Conservation (phyloP, 2,797 vertebrate species). For the Poecilia wingei region DNA sequence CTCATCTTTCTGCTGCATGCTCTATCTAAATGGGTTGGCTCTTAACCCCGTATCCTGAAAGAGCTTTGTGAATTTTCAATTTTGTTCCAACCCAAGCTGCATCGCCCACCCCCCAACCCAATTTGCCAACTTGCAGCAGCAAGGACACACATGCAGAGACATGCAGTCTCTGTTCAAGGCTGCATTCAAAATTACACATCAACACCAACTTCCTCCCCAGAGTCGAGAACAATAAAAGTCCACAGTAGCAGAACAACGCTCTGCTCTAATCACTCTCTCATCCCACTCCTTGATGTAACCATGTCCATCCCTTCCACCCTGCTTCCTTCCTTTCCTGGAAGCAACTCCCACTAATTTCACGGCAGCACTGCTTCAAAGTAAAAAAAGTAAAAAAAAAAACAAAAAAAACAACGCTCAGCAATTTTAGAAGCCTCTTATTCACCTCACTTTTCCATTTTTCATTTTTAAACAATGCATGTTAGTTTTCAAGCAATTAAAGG, state of each 20-base stretch:
- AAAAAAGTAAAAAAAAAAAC: conserved; percentile 25
- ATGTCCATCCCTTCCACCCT: conserved; percentile 27
- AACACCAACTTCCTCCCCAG: conserved; percentile 55
- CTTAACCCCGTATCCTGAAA: conserved; percentile 71
- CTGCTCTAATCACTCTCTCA: conserved; percentile 63
- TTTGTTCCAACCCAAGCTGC: conserved; percentile 50
- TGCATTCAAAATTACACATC: conserved; percentile 61
- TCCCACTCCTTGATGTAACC: conserved; percentile 55
- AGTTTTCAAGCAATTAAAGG: conserved; percentile 6
- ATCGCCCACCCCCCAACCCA: conserved; percentile 15
- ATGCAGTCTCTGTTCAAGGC: conserved; percentile 65
- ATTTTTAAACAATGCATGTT: background rate
- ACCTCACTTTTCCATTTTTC: background rate
- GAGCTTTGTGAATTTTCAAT: conserved; percentile 73
- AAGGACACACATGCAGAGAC: conserved; percentile 48
- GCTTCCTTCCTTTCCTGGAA: conserved; percentile 53
- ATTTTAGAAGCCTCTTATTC: conserved; percentile 27
- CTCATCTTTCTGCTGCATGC: conserved; percentile 42
- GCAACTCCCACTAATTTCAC: conserved; percentile 61
- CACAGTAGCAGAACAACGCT: conserved; percentile 47
- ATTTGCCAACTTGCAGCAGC: conserved; percentile 26
- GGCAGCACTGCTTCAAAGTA: conserved; percentile 51
- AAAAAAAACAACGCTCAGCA: conserved; percentile 54
- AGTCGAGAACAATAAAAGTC: conserved; percentile 49
- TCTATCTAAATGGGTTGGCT: conserved; percentile 73